A percentile compares a stretch with the other conserved stretches of the same genome.
These are phyloP conservation scores for Hypocryptadius cinnamomeus DNA, from an alignment of 2,113 vertebrate genomes.

Conservation along the genomic window DNA sequence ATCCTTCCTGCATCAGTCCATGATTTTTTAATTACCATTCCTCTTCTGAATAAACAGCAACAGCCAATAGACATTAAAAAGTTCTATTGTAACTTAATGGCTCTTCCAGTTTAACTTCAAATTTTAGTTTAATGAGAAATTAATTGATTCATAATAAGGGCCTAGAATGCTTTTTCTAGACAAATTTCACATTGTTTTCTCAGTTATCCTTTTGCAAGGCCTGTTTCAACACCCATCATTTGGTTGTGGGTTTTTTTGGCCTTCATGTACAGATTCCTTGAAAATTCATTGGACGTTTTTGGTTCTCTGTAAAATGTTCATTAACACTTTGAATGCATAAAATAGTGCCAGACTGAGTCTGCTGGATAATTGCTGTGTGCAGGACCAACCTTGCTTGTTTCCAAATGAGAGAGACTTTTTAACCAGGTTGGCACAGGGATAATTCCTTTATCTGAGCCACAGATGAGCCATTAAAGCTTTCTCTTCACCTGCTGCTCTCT, in stretches of 20 bases:
- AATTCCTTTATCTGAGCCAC: not conserved
- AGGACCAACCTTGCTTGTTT: not conserved
- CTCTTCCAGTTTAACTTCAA: not conserved
- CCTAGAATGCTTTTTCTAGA: not conserved
- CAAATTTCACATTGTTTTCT: not conserved
- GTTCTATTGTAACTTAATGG: not conserved
- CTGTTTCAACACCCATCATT: not conserved
- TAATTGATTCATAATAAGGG: not conserved
- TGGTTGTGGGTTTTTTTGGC: not conserved
- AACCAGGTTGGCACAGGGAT: not conserved
- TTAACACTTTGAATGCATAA: not conserved
- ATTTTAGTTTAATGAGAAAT: not conserved
- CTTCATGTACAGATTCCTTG: not conserved
- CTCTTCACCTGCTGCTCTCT: not conserved
- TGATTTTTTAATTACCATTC: not conserved
- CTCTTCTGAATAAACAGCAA: not conserved
- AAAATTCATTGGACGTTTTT: not conserved
- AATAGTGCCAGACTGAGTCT: not conserved
- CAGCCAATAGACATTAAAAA: not conserved
- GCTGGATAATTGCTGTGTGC: not conserved
- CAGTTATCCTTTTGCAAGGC: not conserved
- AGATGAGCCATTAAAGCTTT: not conserved
- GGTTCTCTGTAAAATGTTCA: not conserved
- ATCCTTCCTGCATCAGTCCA: not conserved
- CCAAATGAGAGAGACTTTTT: not conserved